phyloP scores from a whole-genome alignment of 1,140 invertebrate species.

The Antheraea pernyi region DNA sequence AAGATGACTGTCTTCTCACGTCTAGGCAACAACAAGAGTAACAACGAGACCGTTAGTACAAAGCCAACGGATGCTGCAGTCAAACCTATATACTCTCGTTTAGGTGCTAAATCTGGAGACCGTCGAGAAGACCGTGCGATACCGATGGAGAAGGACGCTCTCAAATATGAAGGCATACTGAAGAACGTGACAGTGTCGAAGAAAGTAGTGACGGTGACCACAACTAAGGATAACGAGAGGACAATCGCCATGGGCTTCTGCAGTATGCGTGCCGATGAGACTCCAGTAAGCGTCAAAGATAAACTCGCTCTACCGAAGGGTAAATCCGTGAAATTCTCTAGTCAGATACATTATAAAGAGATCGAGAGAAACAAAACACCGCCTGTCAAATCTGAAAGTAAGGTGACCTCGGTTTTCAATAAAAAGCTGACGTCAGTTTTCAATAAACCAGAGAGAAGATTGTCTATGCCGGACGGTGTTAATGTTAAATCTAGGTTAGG shows the following conservation, averaged over 20 bases:
- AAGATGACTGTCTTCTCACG: slow-evolving; percentile 59
- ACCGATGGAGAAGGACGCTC: slow-evolving; percentile 58
- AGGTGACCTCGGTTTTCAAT: background rate
- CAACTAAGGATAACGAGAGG: slow-evolving; percentile 49
- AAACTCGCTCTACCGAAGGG: slow-evolving; percentile 57
- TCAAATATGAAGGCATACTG: slow-evolving; percentile 73
- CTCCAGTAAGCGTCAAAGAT: slow-evolving; percentile 62
- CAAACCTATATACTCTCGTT: slow-evolving; percentile 62
- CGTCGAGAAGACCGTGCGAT: slow-evolving; percentile 25
- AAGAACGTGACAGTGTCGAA: slow-evolving; percentile 50
- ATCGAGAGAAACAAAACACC: slow-evolving; percentile 49
- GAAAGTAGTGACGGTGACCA: slow-evolving; percentile 62
- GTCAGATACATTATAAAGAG: slow-evolving; percentile 70
- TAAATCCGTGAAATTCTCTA: slow-evolving; percentile 75
- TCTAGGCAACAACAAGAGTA: slow-evolving; percentile 50
- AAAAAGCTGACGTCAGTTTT: slow-evolving; percentile 50
- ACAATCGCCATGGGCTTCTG: slow-evolving; percentile 49
- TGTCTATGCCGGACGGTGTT: slow-evolving; percentile 55
- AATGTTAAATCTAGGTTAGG: slow-evolving; percentile 59
- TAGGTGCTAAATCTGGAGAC: slow-evolving; percentile 53
- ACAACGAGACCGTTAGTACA: slow-evolving; percentile 17
- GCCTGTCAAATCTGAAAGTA: background rate
- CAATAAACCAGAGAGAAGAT: slow-evolving; percentile 64
- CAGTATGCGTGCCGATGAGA: slow-evolving; percentile 73
- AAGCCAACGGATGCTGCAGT: slow-evolving; percentile 22